Base-by-base conservation (phyloP, 2,113 vertebrate species). In the Channa maculata region DNA sequence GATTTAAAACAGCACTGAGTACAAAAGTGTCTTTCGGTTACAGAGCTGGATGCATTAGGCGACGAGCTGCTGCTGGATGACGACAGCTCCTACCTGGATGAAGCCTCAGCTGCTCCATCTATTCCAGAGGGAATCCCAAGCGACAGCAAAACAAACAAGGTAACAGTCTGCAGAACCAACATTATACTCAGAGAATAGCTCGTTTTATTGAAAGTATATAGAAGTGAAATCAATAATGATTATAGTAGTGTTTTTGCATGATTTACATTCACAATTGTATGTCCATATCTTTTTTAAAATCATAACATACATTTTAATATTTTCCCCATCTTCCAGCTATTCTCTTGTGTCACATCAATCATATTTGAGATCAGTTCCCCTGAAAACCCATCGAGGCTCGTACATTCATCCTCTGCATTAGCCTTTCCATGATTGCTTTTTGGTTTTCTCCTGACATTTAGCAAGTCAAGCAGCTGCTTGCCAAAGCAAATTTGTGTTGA, bases 21-120 rank as follows among this genome's bases (percentile, higher is more conserved):
- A 14, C 10, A 6, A 5, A 36, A 24, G 24, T 13, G 55, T 33
- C 1, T 11, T 8, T 45, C 82, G 44, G 6, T 72, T 92, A 91
- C 93, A 99, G 98, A 99, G 83, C 91, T 99, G 94, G 97, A 99
- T 79, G 97, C 98, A 0, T 87, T 99, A 54, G 98, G 98, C 15
- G 98, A 99, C 91, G 98, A 99, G 82, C 93, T 99, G 75, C 83
- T 98, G 86, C 94, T 96, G 58, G 98, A 99, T 77, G 97, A 99
- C 72, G 98, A 99, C 90, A 97, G 92, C 82, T 96, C 98, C 48
- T 99, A 99, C 83, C 92, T 99, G 67, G 98, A 99, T 14, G 98
- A 99, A 89, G 97, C 98, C 0, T 95, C 97, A 1, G 93, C 96
- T 3, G 96, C 95, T 34, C 98, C 98, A 33, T 94, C 96, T 24